Percentiles rank a stretch among this genome's conserved stretches.
These are phyloP conservation scores for Hyla sarda DNA, from an alignment of 2,113 vertebrate genomes.

Conservation along the genomic window DNA sequence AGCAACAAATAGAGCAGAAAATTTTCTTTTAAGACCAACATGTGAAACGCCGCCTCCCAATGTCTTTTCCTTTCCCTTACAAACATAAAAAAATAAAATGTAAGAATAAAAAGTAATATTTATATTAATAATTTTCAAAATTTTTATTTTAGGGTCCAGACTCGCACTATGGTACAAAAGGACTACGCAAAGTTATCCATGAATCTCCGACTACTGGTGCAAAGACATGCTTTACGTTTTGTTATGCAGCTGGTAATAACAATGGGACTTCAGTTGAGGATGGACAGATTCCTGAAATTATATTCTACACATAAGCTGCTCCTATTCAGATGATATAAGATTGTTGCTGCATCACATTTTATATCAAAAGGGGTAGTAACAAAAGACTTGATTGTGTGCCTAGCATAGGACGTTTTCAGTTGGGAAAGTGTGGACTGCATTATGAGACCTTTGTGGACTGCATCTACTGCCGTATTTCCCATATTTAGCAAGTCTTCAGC, in stretches of 20 bases:
- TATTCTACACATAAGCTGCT: conserved; percentile 93
- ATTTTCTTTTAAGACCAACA: no score
- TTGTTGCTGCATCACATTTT: neutral
- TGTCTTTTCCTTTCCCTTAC: no score
- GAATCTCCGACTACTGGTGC: conserved; percentile 91
- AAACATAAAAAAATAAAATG: no score
- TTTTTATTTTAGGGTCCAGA: conserved; percentile 83
- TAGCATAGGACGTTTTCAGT: neutral
- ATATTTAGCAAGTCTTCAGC: conserved; percentile 24
- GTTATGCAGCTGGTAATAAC: conserved; percentile 96
- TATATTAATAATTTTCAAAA: no score
- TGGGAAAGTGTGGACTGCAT: neutral
- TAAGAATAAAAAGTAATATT: no score
- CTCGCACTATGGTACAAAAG: conserved; percentile 97
- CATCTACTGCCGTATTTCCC: neutral
- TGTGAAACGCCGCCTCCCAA: no score
- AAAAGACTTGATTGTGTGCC: neutral
- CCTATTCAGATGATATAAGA: neutral
- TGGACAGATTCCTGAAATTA: conserved; percentile 96
- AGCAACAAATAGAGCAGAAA: no score
- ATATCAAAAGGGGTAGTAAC: neutral
- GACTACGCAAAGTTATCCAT: conserved; percentile 94
- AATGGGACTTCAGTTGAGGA: conserved; percentile 98
- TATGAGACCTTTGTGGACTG: neutral
- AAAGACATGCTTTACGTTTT: conserved; percentile 97